Evolutionary conservation across 1,140 invertebrate genomes (phyloP).

Genomic region (Ips typographus): DNA sequence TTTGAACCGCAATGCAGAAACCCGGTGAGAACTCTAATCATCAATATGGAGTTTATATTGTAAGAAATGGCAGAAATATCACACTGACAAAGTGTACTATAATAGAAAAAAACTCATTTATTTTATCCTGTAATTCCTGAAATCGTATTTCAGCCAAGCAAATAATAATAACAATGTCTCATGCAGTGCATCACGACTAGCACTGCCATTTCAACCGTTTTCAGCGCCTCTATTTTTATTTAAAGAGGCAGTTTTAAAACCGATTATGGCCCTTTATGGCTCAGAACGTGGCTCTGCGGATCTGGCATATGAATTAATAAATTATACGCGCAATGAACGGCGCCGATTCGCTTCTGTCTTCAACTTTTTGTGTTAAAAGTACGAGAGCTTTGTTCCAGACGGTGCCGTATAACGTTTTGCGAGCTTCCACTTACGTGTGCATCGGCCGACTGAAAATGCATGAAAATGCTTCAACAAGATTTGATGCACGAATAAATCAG

Average conservation of each 20-base stretch:
- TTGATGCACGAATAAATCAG: conserved; percentile 5
- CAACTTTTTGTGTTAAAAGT: background rate
- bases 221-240: conserved; percentile 25
- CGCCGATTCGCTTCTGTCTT: conserved; percentile 27
- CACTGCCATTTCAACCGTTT: conserved; percentile 1
- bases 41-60: too few relatives aligned
- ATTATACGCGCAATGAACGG: conserved; percentile 35
- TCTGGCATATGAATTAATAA: conserved; percentile 36
- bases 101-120: too few relatives aligned
- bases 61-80: too few relatives aligned
- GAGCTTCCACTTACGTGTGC: background rate
- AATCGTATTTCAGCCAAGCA: background rate
- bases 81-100: too few relatives aligned
- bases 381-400: conserved; percentile 1
- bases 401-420: background rate
- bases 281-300: conserved; percentile 23
- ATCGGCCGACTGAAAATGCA: background rate
- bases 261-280: conserved; percentile 31
- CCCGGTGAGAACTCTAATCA: too few relatives aligned
- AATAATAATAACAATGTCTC: background rate
- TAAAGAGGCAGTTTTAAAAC: conserved; percentile 29
- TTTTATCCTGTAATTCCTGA: too few relatives aligned
- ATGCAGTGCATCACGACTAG: background rate
- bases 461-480: background rate
- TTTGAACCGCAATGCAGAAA: too few relatives aligned